Base-by-base conservation (phyloP, 2,888 invertebrate genomes). In the Synanthedon andrenaeformis region DNA sequence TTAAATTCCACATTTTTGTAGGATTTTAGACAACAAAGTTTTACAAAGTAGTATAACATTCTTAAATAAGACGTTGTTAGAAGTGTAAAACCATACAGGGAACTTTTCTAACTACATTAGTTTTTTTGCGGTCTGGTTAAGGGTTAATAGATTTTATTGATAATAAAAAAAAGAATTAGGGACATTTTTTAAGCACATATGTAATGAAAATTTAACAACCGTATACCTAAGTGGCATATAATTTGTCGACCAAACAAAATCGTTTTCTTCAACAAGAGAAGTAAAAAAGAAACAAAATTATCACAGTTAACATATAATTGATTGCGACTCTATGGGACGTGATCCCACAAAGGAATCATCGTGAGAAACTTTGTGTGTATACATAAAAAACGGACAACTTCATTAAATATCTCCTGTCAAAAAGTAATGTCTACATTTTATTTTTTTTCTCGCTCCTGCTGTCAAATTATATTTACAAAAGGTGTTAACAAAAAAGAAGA, bases 361-460 rank as follows among this genome's bases (percentile, higher is more conserved):
- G 85, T 85, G 86, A 77, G 85, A 85, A 82, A 70, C 49, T 49
- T 67, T 70, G 57, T 62, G 64, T 64, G 62, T 62, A 66, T 60
- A 61, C 66, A 61, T 70, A 74, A 74, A 82, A 57, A 56, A 42
- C 63, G 61, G 65, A 87, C 81, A 75, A 81, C 85, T 86, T 84
- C 85, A 85, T 87, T 85, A 85, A 85, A 82, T 86, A 85, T 76
- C 84, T 81, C 81, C 82, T 85, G 86, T 87, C 86, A 84, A 83
- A 79, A 80, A 73, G 77, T 82, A 84, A 84, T 84, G 82, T 82
- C 78, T 80, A 84, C 79, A n/a, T n/a, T 79, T 76, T 72, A 79
- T 82, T 83, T 82, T 83, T 79, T 82, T 82, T 77, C 76, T 72
- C 78, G 80, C 82, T 83, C 80, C 85, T 78, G 82, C 82, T 84